These are phyloP conservation scores for Mnemiopsis leidyi DNA, from an alignment of 37 sponge, comb jelly and placozoan genomes.

Conservation along the genomic window DNA sequence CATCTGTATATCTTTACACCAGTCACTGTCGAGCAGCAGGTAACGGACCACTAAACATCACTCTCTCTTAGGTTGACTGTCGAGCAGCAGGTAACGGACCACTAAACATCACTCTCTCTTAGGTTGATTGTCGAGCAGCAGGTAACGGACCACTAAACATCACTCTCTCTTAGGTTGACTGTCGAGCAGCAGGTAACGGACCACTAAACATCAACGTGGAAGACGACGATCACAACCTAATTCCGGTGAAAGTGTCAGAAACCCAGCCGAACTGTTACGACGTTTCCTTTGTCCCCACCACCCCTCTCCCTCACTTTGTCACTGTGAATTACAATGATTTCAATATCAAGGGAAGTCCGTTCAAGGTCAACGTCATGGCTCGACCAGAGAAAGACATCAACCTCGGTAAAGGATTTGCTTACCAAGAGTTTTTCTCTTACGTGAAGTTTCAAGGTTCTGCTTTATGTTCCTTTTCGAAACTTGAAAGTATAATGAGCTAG, in stretches of 20 bases:
- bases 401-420: too few species aligned
- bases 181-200: conserved; percentile 33
- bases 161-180: conserved; percentile 47
- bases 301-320: neutral
- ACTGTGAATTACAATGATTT: conserved; percentile 23
- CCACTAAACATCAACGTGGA: conserved; percentile 47
- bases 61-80: conserved; percentile 58
- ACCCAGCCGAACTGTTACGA: conserved; percentile 64
- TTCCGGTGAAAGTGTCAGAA: conserved; percentile 47
- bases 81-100: conserved; percentile 42
- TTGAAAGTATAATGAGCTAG: too few species aligned
- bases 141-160: conserved; percentile 12
- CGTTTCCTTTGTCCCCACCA: conserved; percentile 15
- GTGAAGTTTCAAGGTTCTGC: too few species aligned
- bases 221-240: conserved; percentile 46
- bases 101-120: neutral
- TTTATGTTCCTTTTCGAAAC: too few species aligned
- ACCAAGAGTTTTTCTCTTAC: too few species aligned
- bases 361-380: conserved; percentile 33
- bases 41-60: too few species aligned
- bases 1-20: too few species aligned
- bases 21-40: too few species aligned
- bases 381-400: conserved; percentile 57
- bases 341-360: conserved; percentile 55
- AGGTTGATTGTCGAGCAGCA: conserved; percentile 56